Percentiles rank a stretch among this genome's conserved stretches.
Conservation (phyloP, 2,113 vertebrate species). For the Peromyscus californicus region DNA sequence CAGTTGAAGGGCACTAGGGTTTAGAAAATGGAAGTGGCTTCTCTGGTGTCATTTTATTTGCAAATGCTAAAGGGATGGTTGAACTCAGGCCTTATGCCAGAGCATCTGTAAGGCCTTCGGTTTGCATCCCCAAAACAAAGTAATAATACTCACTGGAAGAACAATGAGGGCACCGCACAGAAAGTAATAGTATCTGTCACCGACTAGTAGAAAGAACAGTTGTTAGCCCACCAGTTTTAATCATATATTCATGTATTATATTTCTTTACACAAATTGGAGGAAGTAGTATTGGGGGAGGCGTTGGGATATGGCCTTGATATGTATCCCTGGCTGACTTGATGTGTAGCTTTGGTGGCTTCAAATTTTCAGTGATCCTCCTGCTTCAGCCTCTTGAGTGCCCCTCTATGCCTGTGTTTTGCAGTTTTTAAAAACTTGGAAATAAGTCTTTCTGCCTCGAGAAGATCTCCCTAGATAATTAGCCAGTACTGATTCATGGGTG, state of each 20-base stretch:
- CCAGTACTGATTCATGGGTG: neutral
- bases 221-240: neutral
- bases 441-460: neutral
- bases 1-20: neutral
- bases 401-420: neutral
- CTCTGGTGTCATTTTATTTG: neutral
- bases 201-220: neutral
- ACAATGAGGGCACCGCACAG: neutral
- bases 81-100: neutral
- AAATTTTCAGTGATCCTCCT: neutral
- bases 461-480: neutral
- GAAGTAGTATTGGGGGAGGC: neutral
- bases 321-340: neutral
- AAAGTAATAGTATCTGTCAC: conserved; percentile 7
- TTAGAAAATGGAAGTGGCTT: conserved; percentile 1
- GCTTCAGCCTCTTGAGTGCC: neutral
- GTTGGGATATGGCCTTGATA: neutral
- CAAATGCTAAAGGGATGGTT: neutral
- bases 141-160: neutral
- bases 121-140: neutral
- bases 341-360: neutral
- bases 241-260: neutral
- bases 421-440: neutral
- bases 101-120: conserved; percentile 15
- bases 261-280: conserved; percentile 4